phyloP scores from a whole-genome alignment of 2,888 invertebrate genomes.

The Acanthosepion esculentum region DNA sequence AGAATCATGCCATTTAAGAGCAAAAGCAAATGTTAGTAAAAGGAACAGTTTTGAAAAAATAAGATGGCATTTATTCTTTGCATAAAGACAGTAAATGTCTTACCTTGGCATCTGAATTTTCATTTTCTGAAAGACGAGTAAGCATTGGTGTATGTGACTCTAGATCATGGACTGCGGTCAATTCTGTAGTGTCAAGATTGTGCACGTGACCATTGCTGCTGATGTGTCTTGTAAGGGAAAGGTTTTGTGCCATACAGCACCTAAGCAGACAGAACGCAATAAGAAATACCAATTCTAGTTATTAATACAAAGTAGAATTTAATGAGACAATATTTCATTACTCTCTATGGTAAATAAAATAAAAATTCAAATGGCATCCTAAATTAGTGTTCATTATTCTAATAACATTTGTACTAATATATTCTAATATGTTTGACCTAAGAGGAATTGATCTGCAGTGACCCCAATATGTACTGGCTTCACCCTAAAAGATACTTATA shows the following conservation, averaged over 20 bases:
- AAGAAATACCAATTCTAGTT: background rate
- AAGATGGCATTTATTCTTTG: background rate
- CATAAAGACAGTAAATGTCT: background rate
- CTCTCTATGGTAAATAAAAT: too few species aligned
- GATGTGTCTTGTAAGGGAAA: background rate
- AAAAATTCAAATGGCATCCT: too few species aligned
- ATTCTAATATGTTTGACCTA: too few species aligned
- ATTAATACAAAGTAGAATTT: background rate
- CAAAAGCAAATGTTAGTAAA: conserved; percentile 1
- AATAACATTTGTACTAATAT: too few species aligned
- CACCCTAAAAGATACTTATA: too few species aligned
- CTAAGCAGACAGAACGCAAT: background rate
- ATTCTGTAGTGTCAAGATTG: background rate
- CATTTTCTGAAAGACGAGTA: conserved; percentile 62
- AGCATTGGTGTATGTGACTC: conserved; percentile 65
- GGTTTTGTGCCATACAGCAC: background rate
- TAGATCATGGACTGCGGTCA: conserved; percentile 55
- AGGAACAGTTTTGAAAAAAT: background rate
- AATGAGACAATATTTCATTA: background rate
- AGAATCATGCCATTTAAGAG: conserved; percentile 16
- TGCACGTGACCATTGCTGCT: conserved; percentile 39
- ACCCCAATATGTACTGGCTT: too few species aligned
- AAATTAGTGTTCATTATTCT: too few species aligned
- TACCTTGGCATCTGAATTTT: conserved; percentile 67
- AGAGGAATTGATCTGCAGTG: too few species aligned